Conservation (phyloP, 1,140 invertebrate genomes). For the Drosophila nebulosa region DNA sequence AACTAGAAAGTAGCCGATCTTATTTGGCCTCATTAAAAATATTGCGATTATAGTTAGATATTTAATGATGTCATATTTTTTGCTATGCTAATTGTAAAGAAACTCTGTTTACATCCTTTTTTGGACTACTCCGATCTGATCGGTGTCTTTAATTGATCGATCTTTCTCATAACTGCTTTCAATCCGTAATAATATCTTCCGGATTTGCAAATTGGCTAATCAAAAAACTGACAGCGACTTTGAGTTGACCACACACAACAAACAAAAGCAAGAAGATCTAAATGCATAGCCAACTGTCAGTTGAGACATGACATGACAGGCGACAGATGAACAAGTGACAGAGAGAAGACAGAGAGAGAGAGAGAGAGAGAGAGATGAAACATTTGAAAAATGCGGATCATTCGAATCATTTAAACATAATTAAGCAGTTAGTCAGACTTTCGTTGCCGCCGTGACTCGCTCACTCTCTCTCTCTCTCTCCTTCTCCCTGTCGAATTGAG, state of each 20-base stretch:
- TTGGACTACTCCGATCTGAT: neutral
- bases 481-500: neutral
- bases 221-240: neutral
- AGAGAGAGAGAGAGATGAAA: neutral
- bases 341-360: neutral
- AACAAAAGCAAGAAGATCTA: neutral
- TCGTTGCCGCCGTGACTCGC: slow-evolving; percentile 4
- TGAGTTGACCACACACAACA: neutral
- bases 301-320: neutral
- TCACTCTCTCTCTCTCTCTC: neutral
- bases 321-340: neutral
- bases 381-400: slow-evolving; percentile 8
- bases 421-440: slow-evolving; percentile 9
- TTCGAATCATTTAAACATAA: slow-evolving; percentile 11
- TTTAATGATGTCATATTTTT: neutral
- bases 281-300: neutral
- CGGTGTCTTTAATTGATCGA: neutral
- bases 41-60: too few species aligned
- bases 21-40: too few species aligned
- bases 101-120: neutral
- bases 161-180: neutral
- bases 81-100: neutral
- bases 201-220: slow-evolving; percentile 1
- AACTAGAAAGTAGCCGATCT: too few species aligned
- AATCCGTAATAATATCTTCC: neutral